Percentiles rank a stretch among this genome's conserved stretches.
Evolutionary conservation across 2,797 vertebrate genomes (phyloP).

Genomic region (Cryptoblepharus egeriae): DNA sequence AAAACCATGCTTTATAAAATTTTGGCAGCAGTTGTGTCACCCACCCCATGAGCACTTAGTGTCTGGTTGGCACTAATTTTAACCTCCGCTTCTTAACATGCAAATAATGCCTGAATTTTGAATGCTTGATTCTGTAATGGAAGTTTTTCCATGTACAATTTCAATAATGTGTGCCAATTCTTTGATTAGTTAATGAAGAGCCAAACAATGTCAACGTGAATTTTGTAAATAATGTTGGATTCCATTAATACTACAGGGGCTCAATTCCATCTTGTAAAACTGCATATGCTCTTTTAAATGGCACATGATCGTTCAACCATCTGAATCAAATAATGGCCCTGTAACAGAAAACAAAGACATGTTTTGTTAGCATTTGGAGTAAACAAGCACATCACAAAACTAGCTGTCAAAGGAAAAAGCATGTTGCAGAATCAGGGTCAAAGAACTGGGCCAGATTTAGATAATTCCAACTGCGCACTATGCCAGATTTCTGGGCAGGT

Average conservation of each 20-base stretch:
- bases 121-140: neutral
- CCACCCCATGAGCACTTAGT: no score
- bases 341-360: neutral
- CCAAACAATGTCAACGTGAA: conserved; percentile 6
- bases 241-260: no score
- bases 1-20: no score
- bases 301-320: neutral
- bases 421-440: neutral
- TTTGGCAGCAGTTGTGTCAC: no score
- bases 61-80: no score
- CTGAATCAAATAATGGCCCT: neutral
- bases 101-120: neutral
- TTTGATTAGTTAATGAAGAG: neutral
- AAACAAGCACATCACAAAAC: neutral
- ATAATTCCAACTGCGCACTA: no score
- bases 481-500: no score
- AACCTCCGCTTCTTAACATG: neutral
- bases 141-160: neutral
- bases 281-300: neutral
- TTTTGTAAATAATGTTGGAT: neutral
- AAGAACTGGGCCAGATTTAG: neutral
- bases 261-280: neutral
- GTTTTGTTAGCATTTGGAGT: neutral
- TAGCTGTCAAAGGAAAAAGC: neutral
- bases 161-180: neutral